Base-by-base conservation (phyloP, 2,888 invertebrate genomes). In the Apamea anceps region DNA sequence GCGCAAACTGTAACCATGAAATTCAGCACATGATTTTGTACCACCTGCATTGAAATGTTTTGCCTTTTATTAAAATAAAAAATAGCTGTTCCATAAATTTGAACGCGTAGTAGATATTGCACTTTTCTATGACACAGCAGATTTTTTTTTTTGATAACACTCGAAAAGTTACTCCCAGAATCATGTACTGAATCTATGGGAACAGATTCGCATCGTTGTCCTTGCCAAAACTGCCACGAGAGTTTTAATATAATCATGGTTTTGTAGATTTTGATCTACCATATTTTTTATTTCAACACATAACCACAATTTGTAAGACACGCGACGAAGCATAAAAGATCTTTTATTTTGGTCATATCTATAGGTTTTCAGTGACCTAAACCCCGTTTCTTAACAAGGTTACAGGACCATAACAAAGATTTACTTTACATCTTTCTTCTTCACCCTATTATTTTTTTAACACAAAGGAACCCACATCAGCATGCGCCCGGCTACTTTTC, bases 381-480 rank as follows among this genome's bases (percentile, higher is more conserved):
- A 21, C 7, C 32, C 5, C 12, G 37, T 65, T 72, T 72, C 70
- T n/a, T 18, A 70, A 54, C 54, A 6, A n/a, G 7, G n/a, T 60
- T 13, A 57, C 10, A 63, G 7, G 12, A n/a, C 57, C 28, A 75
- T 6, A 66, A 81, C 13, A 72, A 42, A 79, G 48, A 72, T 67
- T 65, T 25, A 45, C 67, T 72, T 72, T 72, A 37, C 54, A 63
- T 75, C 42, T 65, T 82, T 73, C 60, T 62, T 12, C 1, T 62
- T 8, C 1, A 25, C 42, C 25, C 8, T 63, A 75, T 79, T 79
- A 67, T 72, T 54, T 77, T 60, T 60, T 60, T 60, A 37, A 72
- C 71, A 65, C 51, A 75, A 72, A 84, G n/a, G 37, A 71, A 76
- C 73, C 75, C 75, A 57, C 32, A 73, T 84, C 72, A 72, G 51